Base-by-base conservation (phyloP, 2,797 vertebrate genomes). In the Nasua narica region DNA sequence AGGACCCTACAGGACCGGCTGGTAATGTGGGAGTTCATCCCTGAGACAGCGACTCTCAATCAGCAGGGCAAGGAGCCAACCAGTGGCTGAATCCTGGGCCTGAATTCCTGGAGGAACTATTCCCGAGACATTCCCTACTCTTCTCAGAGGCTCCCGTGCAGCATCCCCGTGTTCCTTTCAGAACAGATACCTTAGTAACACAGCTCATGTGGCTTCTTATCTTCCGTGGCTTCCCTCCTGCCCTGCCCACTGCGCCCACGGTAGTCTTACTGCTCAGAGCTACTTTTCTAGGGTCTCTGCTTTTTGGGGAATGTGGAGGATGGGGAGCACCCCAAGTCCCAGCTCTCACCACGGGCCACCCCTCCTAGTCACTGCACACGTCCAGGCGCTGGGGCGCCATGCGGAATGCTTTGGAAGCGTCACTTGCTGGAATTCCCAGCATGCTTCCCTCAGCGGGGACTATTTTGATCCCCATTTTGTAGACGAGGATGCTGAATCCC, bases 391-490 rank as follows among this genome's bases (percentile, higher is more conserved):
- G 56, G 77, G 77, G 48, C 0, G 0, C 16, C 0, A 1, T 3
- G 29, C 1, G 0, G 40, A 23, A 21, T 0, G 16, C 48, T 37
- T 16, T 18, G 1, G 6, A 0, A 2, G 7, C 1, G 1, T 1
- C 10, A 0, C 4, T 0, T 0, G 58, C 14, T 72, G 79, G 23
- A 32, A 7, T 52, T 46, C 65, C 32, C 40, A 14, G 4, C 16
- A 2, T 0, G 0, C 25, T 18, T 58, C 27, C 1, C 4, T 1
- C 0, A 2, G 13, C 0, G 3, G 62, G 7, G 1, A 11, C 62
- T 9, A 0, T 37, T 21, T 54, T 14, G 48, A 18, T 7, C 4
- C 58, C 58, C 32, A 29, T n/a, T 77, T 93, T 56, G 21, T 7
- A 50, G 37, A 23, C 7, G 37, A 83, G 50, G 84, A 11, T 19